Conservation (phyloP, 2,113 vertebrate genomes). For the Onychostruthus taczanowskii region DNA sequence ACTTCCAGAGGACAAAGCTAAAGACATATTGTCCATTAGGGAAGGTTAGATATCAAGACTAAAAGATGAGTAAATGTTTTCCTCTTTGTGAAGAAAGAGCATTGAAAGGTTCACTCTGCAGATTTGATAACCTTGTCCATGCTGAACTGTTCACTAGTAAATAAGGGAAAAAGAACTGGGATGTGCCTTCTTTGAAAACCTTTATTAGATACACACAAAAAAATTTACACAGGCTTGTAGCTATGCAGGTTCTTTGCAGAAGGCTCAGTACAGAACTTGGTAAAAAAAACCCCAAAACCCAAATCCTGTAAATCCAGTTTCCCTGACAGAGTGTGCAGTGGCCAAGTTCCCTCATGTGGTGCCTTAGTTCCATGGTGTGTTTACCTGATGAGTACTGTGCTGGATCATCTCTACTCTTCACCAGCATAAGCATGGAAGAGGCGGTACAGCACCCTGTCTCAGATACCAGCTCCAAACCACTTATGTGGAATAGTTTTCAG, state of each 20-base stretch:
- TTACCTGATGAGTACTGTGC: neutral
- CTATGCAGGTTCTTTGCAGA: neutral
- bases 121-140: neutral
- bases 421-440: neutral
- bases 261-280: neutral
- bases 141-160: neutral
- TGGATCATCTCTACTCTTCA: neutral
- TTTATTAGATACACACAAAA: neutral
- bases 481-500: neutral
- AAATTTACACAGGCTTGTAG: neutral
- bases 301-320: neutral
- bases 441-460: neutral
- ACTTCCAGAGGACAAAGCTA: neutral
- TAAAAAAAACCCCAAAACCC: neutral
- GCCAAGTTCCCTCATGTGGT: neutral
- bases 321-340: neutral
- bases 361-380: rapidly evolving
- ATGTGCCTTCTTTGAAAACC: neutral
- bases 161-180: neutral
- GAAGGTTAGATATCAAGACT: neutral
- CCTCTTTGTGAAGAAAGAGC: neutral
- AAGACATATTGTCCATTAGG: neutral
- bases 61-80: neutral
- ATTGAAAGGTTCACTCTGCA: neutral
- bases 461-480: neutral